Conservation (phyloP, 2,888 invertebrate genomes). For the Eucera pruinosa region DNA sequence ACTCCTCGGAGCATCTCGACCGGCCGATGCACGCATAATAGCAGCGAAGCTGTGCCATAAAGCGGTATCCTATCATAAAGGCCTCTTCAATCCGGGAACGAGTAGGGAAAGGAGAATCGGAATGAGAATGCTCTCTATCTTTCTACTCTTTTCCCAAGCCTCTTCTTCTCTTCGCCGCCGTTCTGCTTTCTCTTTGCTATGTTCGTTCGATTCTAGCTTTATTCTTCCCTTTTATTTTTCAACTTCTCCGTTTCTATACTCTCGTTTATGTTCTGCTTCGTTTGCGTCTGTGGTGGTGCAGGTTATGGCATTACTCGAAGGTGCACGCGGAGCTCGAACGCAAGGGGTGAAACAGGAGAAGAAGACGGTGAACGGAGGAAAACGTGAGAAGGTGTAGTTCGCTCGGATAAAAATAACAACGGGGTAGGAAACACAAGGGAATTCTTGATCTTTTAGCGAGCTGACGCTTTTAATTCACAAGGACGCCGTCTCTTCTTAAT, state of each 20-base stretch:
- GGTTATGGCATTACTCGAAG: slow-evolving; percentile 33
- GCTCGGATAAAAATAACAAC: slow-evolving; percentile 46
- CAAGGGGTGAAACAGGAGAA: background rate
- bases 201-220: background rate
- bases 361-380: slow-evolving; percentile 18
- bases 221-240: background rate
- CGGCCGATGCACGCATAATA: slow-evolving; percentile 81
- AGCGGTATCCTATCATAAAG: slow-evolving; percentile 80
- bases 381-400: background rate
- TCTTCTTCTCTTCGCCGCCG: slow-evolving; percentile 15
- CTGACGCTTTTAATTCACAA: slow-evolving; percentile 77
- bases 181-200: background rate
- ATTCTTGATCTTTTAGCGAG: slow-evolving; percentile 79
- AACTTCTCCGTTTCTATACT: background rate
- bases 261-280: background rate
- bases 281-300: background rate
- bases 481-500: slow-evolving; percentile 75
- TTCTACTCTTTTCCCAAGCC: slow-evolving; percentile 36
- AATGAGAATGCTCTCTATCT: slow-evolving; percentile 74
- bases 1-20: slow-evolving; percentile 29
- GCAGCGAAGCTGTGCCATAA: slow-evolving; percentile 77
- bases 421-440: slow-evolving; percentile 66
- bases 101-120: slow-evolving; percentile 76
- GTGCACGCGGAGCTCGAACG: slow-evolving; percentile 52
- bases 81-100: slow-evolving; percentile 78